Base-by-base conservation (phyloP, 1,140 invertebrate genomes). In the Dinothrombium tinctorium region DNA sequence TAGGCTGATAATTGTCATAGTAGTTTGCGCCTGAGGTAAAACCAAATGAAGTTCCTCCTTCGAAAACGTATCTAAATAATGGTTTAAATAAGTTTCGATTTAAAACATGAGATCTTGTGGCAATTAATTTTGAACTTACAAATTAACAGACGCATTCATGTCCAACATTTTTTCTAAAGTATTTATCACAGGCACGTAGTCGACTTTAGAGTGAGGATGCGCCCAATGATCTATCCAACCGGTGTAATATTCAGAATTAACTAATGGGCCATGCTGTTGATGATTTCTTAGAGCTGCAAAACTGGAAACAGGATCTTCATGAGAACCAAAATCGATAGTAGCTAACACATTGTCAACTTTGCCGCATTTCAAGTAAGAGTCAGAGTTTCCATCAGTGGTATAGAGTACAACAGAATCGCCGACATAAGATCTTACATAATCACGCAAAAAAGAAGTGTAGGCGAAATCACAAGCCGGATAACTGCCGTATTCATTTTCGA, bases 191-290 rank as follows among this genome's bases (percentile, higher is more conserved):
- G 19, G 25, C 6, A 33, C 14, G 6, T 44, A 42, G n/a, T 19
- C 21, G 3, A 42, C 45, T 9, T 35, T 54, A 15, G 40, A 31
- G 43, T 57, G 54, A 11, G 45, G 44, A n/a, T 42, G 24, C 23
- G 49, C 50, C 56, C 55, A 59, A 31, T 81, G 73, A 22, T 81
- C 76, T 11, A 89, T 51, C 65, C 66, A 69, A 19, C 81, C 82
- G 0, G 79, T 69, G 62, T 87, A 89, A 56, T 69, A 89, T 57
- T 89, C 83, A 0, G 80, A 83, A 57, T 89, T 87, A 4, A 89
- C 77, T 23, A 82, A 49, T 1, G 77, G 77, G 2, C 78, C 71
- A 49, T 60, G 41, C 2, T 46, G 46, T 37, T 53, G 45, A 44
- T 65, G 62, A 29, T 53, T 49, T 9, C 73, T 59, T 53, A 76